Evolutionary conservation across 2,113 vertebrate species (phyloP), one percentile per base, ranked within the genome.

Genomic region (Alectura lathami): DNA sequence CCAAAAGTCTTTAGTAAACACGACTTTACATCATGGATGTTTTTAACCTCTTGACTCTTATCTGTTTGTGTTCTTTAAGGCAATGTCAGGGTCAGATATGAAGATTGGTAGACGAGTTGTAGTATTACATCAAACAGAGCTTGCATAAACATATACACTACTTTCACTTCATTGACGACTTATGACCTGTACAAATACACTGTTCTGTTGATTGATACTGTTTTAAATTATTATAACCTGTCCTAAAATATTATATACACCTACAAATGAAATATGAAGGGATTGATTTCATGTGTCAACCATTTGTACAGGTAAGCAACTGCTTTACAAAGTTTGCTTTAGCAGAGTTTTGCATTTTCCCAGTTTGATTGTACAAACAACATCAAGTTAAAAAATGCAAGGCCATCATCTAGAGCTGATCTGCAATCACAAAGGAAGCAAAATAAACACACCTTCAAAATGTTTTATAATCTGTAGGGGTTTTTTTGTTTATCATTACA

Each of bases 41-140:
- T 97, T 96, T 86, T 72, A 78, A 91, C 74, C 45, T 86, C n/a
- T 34, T 81, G 76, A 68, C 68, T 94, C 64, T 94, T 94, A 92
- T 51, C 80, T 92, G 63, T 91, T 83, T 84, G 51, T 93, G 69
- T 91, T 96, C 88, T 96, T 95, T 89, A 93, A 90, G 89, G 76
- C 67, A 90, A 73, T 66, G 57, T 82, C 69, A 93, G 64, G 56
- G 83, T 77, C 92, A 94, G 60, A 91, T 79, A 94, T 73, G 66
- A 74, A 78, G 68, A 75, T n/a, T 29, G 47, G n/a, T 75, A 82
- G 63, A 75, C 72, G 73, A 88, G 86, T 82, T 95, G 92, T 85
- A 91, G 88, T 95, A 95, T 96, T 96, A 91, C 83, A 91, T 92
- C 83, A 95, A 89, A 92, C 81, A 77, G 51, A 88, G 18, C 48